A percentile compares a stretch with the other conserved stretches of the same genome.
phyloP scores from a whole-genome alignment of 2,888 invertebrate species.

The Coremacera marginata region DNA sequence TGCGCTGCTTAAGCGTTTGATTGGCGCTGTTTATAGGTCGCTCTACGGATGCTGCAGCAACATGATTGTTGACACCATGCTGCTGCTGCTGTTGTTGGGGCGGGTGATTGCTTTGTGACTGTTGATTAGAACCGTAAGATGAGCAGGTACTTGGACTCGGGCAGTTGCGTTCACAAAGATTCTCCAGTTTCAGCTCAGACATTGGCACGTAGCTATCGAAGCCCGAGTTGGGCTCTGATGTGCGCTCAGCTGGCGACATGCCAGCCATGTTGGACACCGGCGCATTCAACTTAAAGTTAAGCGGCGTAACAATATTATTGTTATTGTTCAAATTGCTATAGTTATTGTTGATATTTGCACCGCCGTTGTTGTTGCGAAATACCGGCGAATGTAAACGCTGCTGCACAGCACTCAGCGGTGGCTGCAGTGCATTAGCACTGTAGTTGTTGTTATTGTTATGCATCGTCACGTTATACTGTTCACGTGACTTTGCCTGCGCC shows the following conservation, averaged over 20 bases:
- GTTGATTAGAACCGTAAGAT: conserved; percentile 66
- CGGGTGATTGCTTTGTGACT: conserved; percentile 30
- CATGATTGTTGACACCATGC: conserved; percentile 31
- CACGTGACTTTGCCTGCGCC: conserved; percentile 67
- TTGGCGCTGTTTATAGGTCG: conserved; percentile 70
- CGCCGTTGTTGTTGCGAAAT: conserved; percentile 55
- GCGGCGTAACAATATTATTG: conserved; percentile 57
- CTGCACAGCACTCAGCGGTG: conserved; percentile 56
- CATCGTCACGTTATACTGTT: conserved; percentile 66
- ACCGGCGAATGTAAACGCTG: conserved; percentile 63
- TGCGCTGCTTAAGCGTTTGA: conserved; percentile 87
- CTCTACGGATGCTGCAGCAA: conserved; percentile 52
- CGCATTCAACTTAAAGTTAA: conserved; percentile 68
- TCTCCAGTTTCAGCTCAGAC: conserved; percentile 67
- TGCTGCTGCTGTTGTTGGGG: conserved; percentile 23
- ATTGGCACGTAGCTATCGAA: conserved; percentile 68
- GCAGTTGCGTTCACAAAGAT: conserved; percentile 68
- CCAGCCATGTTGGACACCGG: conserved; percentile 64
- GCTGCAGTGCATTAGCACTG: conserved; percentile 42
- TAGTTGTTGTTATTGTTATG: conserved; percentile 55
- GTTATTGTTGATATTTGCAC: conserved; percentile 49
- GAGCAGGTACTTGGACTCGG: conserved; percentile 74
- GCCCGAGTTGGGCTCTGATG: conserved; percentile 67
- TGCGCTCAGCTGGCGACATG: conserved; percentile 51
- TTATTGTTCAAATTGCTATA: conserved; percentile 51